phyloP scores from a whole-genome alignment of 2,888 invertebrate genomes.

The Schizaphis graminum region DNA sequence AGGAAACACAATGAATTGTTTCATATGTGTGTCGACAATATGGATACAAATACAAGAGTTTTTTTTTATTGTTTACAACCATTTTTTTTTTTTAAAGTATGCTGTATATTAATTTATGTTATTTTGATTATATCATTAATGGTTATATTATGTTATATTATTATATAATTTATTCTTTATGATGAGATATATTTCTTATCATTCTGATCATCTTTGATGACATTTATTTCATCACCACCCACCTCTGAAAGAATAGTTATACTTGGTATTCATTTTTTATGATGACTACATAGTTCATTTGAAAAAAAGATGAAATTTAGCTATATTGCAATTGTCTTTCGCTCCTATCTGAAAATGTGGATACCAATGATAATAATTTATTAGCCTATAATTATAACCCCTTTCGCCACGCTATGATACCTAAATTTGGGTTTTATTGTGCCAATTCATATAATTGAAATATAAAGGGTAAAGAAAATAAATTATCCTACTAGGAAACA shows the following conservation, averaged over 20 bases:
- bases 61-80: too few relatives aligned
- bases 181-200: conserved; percentile 43
- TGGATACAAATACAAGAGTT: not conserved
- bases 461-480: conserved; percentile 11
- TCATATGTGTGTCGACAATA: conserved; percentile 33
- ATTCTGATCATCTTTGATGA: conserved; percentile 18
- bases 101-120: not conserved
- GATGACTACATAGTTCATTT: too few relatives aligned
- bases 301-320: too few relatives aligned
- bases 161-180: not conserved
- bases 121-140: not conserved
- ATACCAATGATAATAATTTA: too few relatives aligned
- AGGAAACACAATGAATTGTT: conserved; percentile 20
- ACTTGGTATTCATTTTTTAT: too few relatives aligned
- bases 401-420: conserved; percentile 37
- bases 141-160: not conserved
- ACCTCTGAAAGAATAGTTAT: too few relatives aligned
- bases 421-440: not conserved
- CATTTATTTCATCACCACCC: too few relatives aligned
- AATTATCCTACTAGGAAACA: conserved; percentile 1
- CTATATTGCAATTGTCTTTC: too few relatives aligned
- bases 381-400: too few relatives aligned
- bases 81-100: not conserved
- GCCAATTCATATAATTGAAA: conserved; percentile 2
- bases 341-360: too few relatives aligned